A percentile compares a stretch with the other conserved stretches of the same genome.
phyloP scores from a whole-genome alignment of 2,888 invertebrate species.

The Venustoraphidia nigricollis region DNA sequence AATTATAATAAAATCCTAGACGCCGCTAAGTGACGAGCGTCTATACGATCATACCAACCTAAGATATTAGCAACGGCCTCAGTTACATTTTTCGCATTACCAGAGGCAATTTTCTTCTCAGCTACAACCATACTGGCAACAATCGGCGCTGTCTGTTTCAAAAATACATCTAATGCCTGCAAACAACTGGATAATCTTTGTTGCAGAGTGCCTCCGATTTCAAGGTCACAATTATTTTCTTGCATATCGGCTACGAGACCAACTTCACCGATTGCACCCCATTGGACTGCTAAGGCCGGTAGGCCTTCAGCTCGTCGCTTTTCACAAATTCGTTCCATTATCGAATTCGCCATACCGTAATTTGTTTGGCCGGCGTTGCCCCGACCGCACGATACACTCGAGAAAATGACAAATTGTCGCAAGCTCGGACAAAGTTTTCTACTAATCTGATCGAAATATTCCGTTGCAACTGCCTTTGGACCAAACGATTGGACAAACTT shows the following conservation, averaged over 20 bases:
- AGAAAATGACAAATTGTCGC: conserved; percentile 76
- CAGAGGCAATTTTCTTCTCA: conserved; percentile 20
- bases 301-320: conserved; percentile 48
- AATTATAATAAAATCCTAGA: no score
- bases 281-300: conserved; percentile 74
- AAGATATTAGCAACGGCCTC: no score
- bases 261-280: conserved; percentile 74
- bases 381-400: conserved; percentile 80
- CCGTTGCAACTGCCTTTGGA: conserved; percentile 69
- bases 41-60: no score
- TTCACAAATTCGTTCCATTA: conserved; percentile 81
- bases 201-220: conserved; percentile 36
- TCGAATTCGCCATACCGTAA: conserved; percentile 80
- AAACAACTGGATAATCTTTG: conserved; percentile 42
- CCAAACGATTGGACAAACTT: conserved; percentile 49
- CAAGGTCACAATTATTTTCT: conserved; percentile 19
- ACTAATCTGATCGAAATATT: conserved; percentile 53
- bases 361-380: conserved; percentile 86
- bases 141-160: conserved; percentile 27
- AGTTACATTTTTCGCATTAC: no score
- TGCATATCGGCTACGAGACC: conserved; percentile 38
- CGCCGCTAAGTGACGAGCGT: no score
- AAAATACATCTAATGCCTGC: conserved; percentile 29
- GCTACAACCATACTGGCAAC: conserved; percentile 32
- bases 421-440: conserved; percentile 38